phyloP scores from a whole-genome alignment of 1,140 invertebrate genomes.

The Drosophila micromelanica region DNA sequence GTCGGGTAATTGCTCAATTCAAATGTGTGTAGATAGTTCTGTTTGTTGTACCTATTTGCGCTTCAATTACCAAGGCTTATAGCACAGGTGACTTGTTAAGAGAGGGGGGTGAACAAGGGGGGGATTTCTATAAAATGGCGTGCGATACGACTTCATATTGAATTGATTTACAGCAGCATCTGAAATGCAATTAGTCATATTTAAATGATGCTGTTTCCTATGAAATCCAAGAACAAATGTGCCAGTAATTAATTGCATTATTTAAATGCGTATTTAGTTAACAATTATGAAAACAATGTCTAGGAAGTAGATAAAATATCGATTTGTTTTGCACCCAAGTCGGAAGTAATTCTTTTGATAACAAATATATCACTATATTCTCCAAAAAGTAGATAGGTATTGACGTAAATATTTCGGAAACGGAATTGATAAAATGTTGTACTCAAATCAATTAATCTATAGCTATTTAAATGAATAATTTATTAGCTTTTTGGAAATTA shows the following conservation, averaged over 20 bases:
- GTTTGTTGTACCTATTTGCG: slow-evolving; percentile 37
- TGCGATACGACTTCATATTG: background rate
- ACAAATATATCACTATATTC: background rate
- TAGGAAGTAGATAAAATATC: slow-evolving; percentile 8
- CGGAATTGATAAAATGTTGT: slow-evolving; percentile 9
- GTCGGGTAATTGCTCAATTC: slow-evolving; percentile 61
- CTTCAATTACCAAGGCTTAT: slow-evolving; percentile 42
- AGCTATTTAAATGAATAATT: background rate
- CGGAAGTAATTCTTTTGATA: slow-evolving; percentile 8
- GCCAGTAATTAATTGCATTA: background rate
- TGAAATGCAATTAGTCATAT: slow-evolving; percentile 6
- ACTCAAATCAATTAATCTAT: background rate
- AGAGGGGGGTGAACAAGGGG: no score
- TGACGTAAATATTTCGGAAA: slow-evolving; percentile 1
- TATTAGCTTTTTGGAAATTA: no score
- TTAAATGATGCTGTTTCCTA: background rate
- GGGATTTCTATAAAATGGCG: no score
- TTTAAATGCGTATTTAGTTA: background rate
- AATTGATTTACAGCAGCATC: slow-evolving; percentile 9
- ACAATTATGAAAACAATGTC: background rate
- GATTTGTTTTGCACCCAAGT: slow-evolving; percentile 15
- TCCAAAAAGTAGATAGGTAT: no score
- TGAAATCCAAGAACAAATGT: slow-evolving; percentile 1
- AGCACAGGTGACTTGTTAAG: slow-evolving; percentile 12
- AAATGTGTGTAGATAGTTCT: slow-evolving; percentile 43